phyloP scores from a whole-genome alignment of 2,113 vertebrate species.

The Chitala chitala region DNA sequence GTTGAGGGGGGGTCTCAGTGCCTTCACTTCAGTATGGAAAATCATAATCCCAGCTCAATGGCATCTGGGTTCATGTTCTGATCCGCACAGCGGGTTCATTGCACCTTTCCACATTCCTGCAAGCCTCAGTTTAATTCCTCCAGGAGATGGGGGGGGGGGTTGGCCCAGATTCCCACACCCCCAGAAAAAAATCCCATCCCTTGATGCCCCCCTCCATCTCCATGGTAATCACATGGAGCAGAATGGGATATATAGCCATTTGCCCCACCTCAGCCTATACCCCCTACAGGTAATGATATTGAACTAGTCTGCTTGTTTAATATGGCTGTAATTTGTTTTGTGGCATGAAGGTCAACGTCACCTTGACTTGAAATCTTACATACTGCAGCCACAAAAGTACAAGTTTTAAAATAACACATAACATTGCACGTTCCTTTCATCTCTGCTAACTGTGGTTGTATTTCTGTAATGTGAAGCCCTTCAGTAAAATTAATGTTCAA shows the following conservation, averaged over 20 bases:
- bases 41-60: constrained; percentile 56
- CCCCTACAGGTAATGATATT: constrained; percentile 16
- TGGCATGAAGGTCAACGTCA: neutral
- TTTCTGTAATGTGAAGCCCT: neutral
- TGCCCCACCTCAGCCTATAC: neutral
- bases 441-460: neutral
- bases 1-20: constrained; percentile 24
- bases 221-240: constrained; percentile 1
- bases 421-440: no score
- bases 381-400: neutral
- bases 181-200: constrained; percentile 38
- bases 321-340: constrained; percentile 2
- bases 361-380: neutral
- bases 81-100: constrained; percentile 44
- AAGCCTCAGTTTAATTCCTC: constrained; percentile 54
- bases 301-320: constrained; percentile 16
- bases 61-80: constrained; percentile 37
- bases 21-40: constrained; percentile 37
- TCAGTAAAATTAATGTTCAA: neutral
- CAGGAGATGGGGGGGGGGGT: constrained; percentile 48
- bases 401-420: neutral
- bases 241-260: neutral
- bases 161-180: constrained; percentile 43
- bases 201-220: constrained; percentile 26
- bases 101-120: constrained; percentile 49